These are phyloP conservation scores for Crypturellus tataupa DNA, from an alignment of 2,797 vertebrate species.

Conservation along the genomic window DNA sequence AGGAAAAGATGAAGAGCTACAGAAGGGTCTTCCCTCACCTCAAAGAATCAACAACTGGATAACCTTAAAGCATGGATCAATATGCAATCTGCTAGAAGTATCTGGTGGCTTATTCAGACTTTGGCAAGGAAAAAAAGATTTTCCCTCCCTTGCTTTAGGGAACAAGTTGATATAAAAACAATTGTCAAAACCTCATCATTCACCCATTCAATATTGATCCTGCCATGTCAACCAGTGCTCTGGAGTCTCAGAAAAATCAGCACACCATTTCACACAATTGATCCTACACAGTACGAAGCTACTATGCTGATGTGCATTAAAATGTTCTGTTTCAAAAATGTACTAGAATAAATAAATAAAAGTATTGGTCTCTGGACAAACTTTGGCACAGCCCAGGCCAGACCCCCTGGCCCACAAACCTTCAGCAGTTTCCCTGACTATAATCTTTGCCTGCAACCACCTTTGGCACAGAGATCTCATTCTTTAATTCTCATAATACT, in stretches of 20 bases:
- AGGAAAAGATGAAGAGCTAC: background rate
- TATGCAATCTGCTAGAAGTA: slow-evolving; percentile 34
- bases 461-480: background rate
- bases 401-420: background rate
- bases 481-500: background rate
- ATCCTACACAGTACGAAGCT: background rate
- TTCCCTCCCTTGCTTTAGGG: slow-evolving; percentile 18
- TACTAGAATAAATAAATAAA: background rate
- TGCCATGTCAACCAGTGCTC: background rate
- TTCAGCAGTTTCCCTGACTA: background rate
- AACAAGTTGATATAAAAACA: slow-evolving; percentile 44
- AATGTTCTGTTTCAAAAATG: background rate
- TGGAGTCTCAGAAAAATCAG: background rate
- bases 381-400: background rate
- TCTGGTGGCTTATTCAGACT: slow-evolving; percentile 13
- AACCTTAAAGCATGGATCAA: background rate
- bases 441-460: background rate
- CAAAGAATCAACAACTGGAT: background rate
- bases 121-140: slow-evolving; percentile 14
- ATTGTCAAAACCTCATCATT: slow-evolving; percentile 41
- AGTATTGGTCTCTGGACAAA: background rate
- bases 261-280: background rate
- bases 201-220: slow-evolving; percentile 15
- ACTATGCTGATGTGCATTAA: background rate
- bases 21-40: background rate